These are phyloP conservation scores for Tadarida brasiliensis DNA, from an alignment of 2,797 vertebrate genomes.

Conservation along the genomic window DNA sequence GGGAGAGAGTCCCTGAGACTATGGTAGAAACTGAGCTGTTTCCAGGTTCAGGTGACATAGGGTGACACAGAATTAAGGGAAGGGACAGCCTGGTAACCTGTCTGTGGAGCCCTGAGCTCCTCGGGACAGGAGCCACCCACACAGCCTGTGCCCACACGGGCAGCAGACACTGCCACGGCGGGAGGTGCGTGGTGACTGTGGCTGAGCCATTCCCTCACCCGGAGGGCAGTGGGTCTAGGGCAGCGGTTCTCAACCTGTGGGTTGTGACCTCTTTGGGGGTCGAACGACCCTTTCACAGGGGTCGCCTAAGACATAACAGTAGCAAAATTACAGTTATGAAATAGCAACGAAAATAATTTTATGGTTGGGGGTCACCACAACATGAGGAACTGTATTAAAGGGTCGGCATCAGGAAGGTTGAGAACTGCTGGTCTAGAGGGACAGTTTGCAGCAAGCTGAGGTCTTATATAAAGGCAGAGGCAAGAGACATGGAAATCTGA, in stretches of 20 bases:
- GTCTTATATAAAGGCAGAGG: not conserved
- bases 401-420: too few species aligned
- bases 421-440: too few species aligned
- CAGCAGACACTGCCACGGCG: not conserved
- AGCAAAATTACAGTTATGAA: too few species aligned
- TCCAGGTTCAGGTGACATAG: not conserved
- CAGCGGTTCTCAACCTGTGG: too few species aligned
- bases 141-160: not conserved
- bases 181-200: accelerated
- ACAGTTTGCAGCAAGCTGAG: not conserved
- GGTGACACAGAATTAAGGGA: not conserved
- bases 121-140: accelerated
- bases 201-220: not conserved
- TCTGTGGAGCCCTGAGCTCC: not conserved
- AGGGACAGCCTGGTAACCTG: not conserved
- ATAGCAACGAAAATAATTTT: too few species aligned
- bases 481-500: not conserved
- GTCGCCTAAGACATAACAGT: too few species aligned
- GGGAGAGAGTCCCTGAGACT: not conserved
- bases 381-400: too few species aligned
- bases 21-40: not conserved
- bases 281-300: too few species aligned
- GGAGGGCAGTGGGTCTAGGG: not conserved
- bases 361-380: too few species aligned
- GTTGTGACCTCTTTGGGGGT: too few species aligned